Evolutionary conservation across 2,797 vertebrate genomes (phyloP).

Genomic region (Parauchenoglanis punctatus): DNA sequence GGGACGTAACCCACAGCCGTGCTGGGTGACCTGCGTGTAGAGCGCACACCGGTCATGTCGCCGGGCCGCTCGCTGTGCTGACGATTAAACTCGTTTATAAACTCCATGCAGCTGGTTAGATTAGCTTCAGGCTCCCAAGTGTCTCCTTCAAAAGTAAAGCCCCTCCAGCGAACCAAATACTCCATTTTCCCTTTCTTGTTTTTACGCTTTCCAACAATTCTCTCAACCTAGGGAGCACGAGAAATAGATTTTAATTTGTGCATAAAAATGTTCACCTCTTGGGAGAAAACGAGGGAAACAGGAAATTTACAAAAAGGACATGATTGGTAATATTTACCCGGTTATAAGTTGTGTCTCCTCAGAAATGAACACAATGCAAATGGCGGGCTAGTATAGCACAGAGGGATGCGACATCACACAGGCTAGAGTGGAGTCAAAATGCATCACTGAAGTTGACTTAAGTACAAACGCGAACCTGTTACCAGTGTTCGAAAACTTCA

Average conservation of each 20-base stretch:
- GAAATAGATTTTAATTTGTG: constrained; percentile 5
- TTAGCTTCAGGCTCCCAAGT: constrained; percentile 96
- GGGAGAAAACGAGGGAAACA: not conserved
- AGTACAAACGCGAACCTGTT: not conserved
- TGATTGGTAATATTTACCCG: not conserved
- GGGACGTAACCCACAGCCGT: constrained; percentile 72
- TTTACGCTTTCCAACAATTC: constrained; percentile 89
- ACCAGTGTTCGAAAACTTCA: not conserved
- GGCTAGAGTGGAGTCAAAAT: not conserved
- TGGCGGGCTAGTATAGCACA: not conserved
- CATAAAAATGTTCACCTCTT: not conserved
- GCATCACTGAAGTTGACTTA: not conserved
- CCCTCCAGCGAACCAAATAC: constrained; percentile 93
- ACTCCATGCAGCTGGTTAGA: constrained; percentile 89
- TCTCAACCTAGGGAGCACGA: constrained; percentile 83
- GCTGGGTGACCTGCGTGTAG: constrained; percentile 84
- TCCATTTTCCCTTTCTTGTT: constrained; percentile 92
- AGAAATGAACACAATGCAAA: not conserved
- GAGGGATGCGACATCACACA: not conserved
- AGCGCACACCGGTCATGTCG: constrained; percentile 76
- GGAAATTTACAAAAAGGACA: not conserved
- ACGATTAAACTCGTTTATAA: constrained; percentile 91
- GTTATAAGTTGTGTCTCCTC: not conserved
- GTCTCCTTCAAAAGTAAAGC: constrained; percentile 89
- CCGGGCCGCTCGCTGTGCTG: constrained; percentile 78